Evolutionary conservation across 2,113 vertebrate genomes (phyloP), one percentile per base, ranked within the genome.

Genomic region (Scomber japonicus): DNA sequence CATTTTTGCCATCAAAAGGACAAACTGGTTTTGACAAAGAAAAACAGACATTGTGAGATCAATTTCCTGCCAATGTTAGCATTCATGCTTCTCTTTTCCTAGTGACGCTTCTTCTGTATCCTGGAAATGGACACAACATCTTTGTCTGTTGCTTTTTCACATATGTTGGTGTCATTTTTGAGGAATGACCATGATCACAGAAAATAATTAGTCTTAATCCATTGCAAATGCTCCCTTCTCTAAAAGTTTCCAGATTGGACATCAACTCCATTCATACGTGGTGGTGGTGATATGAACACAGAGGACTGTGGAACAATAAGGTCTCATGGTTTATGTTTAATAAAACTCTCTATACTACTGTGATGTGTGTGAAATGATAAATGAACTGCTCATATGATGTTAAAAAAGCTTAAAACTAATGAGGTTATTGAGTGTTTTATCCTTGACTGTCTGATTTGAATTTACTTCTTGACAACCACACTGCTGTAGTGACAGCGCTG

Each of bases 121-220:
- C 65, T 73, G 77, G 62, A 79, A 79, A 59, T 21, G n/a, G 27
- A 71, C 3, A 31, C 14, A 48, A 66, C 24, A 44, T 50, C 46
- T 74, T 50, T 73, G 10, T 48, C 78, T 78, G 59, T n/a, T 69
- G 44, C 40, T 75, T 66, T 65, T 55, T 73, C 46, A 16, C 70
- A 80, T 69, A 40, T 50, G 67, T 17, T 71, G 63, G 60, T 81
- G 80, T 88, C 71, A 72, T 71, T 79, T 85, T 86, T 87, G 84
- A 91, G 31, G 75, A 90, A 87, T 66, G 71, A 86, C 67, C 62
- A 72, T 76, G 72, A 81, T 84, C 77, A 85, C 17, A 68, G 71
- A 87, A 65, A 69, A 78, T 78, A 75, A 91, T 89, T 88, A 56
- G 63, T 81, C 78, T 73, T 90, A 83, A 91, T 91, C 65, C 72